Base-by-base conservation (phyloP, 2,113 vertebrate species). In the Microcebus ravelobensis region DNA sequence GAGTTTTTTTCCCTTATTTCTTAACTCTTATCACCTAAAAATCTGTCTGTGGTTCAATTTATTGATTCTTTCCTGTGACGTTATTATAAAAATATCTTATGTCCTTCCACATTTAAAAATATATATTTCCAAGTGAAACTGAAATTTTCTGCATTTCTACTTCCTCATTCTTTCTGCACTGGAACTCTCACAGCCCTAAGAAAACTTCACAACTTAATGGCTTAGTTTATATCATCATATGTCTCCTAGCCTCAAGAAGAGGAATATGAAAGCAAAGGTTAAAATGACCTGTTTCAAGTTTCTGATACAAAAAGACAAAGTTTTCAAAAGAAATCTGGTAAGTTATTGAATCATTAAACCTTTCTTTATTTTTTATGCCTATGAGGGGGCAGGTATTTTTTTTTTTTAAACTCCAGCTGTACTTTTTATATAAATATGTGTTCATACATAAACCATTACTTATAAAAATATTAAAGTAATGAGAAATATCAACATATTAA, bases 301-400 rank as follows among this genome's bases (percentile, higher is more conserved):
- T 90, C 59, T 71, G 57, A 83, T 27, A 50, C 27, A 91, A 92
- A 73, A 95, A 48, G 50, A 86, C 15, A 8, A 94, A 0, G 20
- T 65, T 87, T 97, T 88, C 91, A 88, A 61, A 25, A 94, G 68
- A 97, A 80, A 83, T 27, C 48, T 86, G 95, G 97, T 97, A 91
- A 97, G 97, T 97, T 81, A 45, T 23, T 90, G 21, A 95, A 50
- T 91, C 13, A 63, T 67, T 73, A 90, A 57, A 87, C 10, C 12
- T 97, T 85, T 63, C 17, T 50, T 67, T 65, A 65, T 34, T 65
- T 34, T 34, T 67, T 34, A 7, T 67, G 31, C 63, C 8, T 6
- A 23, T 14, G 29, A 67, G 63, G 63, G 29, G 63, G 29, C 23
- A 67, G 63, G 10, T 67, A 34, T 34, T 67, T 34, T 67, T 67